Percentiles rank a stretch among this genome's conserved stretches.
Conservation (phyloP, 2,797 vertebrate genomes). For the Halcyon badia region DNA sequence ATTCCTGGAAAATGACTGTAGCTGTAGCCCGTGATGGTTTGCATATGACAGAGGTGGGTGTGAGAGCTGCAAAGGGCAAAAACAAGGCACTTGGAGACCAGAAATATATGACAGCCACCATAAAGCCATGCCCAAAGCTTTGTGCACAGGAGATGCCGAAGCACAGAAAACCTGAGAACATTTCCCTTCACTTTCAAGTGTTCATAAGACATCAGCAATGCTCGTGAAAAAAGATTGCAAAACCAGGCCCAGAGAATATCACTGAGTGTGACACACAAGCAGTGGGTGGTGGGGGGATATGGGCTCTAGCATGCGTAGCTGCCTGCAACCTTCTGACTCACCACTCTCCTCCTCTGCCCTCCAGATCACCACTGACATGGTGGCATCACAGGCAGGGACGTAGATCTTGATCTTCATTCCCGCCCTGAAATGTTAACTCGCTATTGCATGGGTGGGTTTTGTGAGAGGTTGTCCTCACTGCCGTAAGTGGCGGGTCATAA, state of each 20-base stretch:
- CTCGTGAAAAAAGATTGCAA: neutral
- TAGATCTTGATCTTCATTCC: neutral
- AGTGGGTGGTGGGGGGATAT: fast-evolving
- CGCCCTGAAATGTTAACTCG: neutral
- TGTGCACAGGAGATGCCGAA: neutral
- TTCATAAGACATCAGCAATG: fast-evolving
- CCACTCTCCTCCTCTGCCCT: neutral
- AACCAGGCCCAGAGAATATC: neutral
- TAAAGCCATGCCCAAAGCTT: neutral
- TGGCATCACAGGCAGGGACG: neutral
- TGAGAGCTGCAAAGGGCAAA: neutral
- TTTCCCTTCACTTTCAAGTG: neutral
- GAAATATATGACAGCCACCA: fast-evolving
- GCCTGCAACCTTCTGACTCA: neutral
- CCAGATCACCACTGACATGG: neutral
- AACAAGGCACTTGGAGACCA: neutral
- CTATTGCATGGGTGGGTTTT: fast-evolving
- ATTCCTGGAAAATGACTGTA: neutral
- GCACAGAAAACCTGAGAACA: neutral
- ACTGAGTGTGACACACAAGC: neutral
- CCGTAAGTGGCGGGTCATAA: fast-evolving
- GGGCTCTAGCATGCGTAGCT: fast-evolving
- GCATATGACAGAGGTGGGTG: neutral
- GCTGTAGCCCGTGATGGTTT: neutral
- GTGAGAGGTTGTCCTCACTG: neutral